phyloP scores from a whole-genome alignment of 2,888 invertebrate genomes.

The Cabera pusaria region DNA sequence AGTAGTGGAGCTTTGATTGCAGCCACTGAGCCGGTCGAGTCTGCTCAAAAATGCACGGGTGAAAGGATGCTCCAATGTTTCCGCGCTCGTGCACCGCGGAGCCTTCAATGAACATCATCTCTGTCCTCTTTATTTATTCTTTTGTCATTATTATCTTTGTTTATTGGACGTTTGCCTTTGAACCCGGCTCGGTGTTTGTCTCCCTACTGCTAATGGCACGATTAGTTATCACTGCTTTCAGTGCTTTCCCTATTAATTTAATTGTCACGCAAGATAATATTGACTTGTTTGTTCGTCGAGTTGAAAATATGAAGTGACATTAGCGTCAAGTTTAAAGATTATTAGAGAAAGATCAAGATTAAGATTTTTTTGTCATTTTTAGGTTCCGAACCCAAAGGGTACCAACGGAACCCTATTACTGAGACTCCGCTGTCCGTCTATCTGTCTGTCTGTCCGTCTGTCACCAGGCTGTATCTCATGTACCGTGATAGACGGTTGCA shows the following conservation, averaged over 20 bases:
- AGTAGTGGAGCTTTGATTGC: slow-evolving; percentile 52
- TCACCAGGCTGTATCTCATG: too few species aligned
- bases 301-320: slow-evolving; percentile 31
- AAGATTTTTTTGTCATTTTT: too few species aligned
- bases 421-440: too few species aligned
- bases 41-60: slow-evolving; percentile 50
- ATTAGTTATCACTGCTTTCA: slow-evolving; percentile 37
- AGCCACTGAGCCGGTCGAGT: slow-evolving; percentile 41
- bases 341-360: too few species aligned
- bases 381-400: too few species aligned
- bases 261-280: slow-evolving; percentile 31
- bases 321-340: slow-evolving; percentile 15
- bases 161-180: slow-evolving; percentile 18
- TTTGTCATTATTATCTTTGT: slow-evolving; percentile 28
- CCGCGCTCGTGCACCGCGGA: slow-evolving; percentile 42
- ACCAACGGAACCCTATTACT: too few species aligned
- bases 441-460: too few species aligned
- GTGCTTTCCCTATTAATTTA: slow-evolving; percentile 30
- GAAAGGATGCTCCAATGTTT: slow-evolving; percentile 62
- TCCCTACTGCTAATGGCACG: slow-evolving; percentile 28
- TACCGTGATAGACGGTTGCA: too few species aligned
- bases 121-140: slow-evolving; percentile 32
- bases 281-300: slow-evolving; percentile 39
- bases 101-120: slow-evolving; percentile 52
- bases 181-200: slow-evolving; percentile 21